Evolutionary conservation across 2,888 invertebrate species (phyloP).

Genomic region (Euspilapteryx auroguttella): DNA sequence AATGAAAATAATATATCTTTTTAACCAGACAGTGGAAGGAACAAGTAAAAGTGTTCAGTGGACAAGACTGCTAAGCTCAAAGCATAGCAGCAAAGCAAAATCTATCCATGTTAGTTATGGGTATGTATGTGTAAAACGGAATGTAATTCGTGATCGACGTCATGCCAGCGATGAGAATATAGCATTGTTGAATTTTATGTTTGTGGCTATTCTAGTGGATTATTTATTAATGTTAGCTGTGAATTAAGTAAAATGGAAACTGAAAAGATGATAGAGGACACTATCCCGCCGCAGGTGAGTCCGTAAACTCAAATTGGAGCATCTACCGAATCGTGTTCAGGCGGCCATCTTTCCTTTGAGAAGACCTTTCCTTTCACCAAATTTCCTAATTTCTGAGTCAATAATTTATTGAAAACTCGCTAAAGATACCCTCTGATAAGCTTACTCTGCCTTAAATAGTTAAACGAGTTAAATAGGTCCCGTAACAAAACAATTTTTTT

Average conservation of each 20-base stretch:
- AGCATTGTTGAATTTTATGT: conserved; percentile 35
- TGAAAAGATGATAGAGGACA: conserved; percentile 85
- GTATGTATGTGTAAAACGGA: neutral
- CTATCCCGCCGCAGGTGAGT: conserved; percentile 46
- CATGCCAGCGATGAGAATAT: conserved; percentile 46
- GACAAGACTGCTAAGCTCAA: too few species aligned
- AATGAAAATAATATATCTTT: too few species aligned
- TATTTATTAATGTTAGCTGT: conserved; percentile 49
- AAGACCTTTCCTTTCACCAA: conserved; percentile 12
- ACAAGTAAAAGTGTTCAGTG: too few species aligned
- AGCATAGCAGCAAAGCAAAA: too few species aligned
- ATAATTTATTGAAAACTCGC: too few species aligned
- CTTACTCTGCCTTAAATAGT: too few species aligned
- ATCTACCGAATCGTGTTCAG: conserved; percentile 37
- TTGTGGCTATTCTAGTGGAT: conserved; percentile 36
- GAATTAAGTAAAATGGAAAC: conserved; percentile 88
- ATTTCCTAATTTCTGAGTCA: conserved; percentile 5
- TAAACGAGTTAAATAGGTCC: too few species aligned
- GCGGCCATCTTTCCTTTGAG: conserved; percentile 50
- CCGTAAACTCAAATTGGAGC: conserved; percentile 31
- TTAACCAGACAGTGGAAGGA: too few species aligned
- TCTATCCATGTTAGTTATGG: too few species aligned
- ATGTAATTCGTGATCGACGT: conserved; percentile 32
- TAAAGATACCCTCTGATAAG: too few species aligned
- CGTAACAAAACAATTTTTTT: conserved; percentile 1